Evolutionary conservation across 2,888 invertebrate genomes (phyloP), one percentile per base, ranked within the genome.

Genomic region (Meiosimyza platycephala): DNA sequence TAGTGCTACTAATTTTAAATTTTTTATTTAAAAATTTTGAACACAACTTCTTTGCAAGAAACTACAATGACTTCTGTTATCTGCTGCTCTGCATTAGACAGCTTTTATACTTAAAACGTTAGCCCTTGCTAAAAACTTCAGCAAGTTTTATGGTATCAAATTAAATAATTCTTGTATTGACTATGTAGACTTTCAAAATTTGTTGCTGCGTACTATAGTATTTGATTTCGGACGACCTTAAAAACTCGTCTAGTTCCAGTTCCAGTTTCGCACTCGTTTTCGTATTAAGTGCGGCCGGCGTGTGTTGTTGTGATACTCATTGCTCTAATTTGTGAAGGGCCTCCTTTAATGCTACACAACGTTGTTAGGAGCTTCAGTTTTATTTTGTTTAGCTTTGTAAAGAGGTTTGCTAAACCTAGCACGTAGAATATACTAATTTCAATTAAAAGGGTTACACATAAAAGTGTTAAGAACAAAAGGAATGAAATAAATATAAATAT

Each of bases 61-160:
- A 75, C 76, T 67, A 75, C 74, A 70, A 76, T 76, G 75, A 77
- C 76, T 78, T 78, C 72, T 79, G 78, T 75, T 78, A 68, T 33
- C 52, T 15, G 15, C 28, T 18, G 52, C 40, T 33, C 13, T 13
- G 18, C 18, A 40, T 13, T 16, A 13, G 62, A 3, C 9, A 47
- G 50, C 62, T 63, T 70, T 70, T 70, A 70, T 70, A 70, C 33
- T 9, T 13, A 48, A 12, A 28, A 69, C 9, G 15, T 50, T 18
- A 51, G 22, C 51, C 59, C 28, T 59, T 40, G 9, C 50, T 50
- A 16, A 28, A 11, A 59, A 48, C 57, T 59, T 57, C 40, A 40
- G 40, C 40, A 40, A 40, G 15, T 16, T 22, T 22, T 67, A 47
- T 16, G 33, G 18, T 40, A 57, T 55, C 50, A 63, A 48, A n/a